Evolutionary conservation across 2,113 vertebrate species (phyloP).

Genomic region (Pseudolaguvia tuberculata): DNA sequence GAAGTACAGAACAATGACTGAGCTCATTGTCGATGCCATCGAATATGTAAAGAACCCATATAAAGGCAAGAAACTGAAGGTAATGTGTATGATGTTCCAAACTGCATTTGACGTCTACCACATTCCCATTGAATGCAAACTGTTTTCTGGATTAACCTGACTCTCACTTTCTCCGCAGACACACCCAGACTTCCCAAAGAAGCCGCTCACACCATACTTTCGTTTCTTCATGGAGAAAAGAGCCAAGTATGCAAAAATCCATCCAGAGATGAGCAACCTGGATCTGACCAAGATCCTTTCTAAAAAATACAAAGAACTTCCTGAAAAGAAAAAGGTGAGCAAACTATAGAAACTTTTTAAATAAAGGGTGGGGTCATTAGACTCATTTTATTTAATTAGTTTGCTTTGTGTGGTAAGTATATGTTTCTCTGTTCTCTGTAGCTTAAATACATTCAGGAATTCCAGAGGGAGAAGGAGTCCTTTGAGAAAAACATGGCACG

Average conservation of each 20-base stretch:
- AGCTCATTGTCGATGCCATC: conserved; percentile 69
- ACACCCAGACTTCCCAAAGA: conserved; percentile 76
- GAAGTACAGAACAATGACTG: conserved; percentile 74
- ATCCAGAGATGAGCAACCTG: conserved; percentile 77
- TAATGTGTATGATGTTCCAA: background rate
- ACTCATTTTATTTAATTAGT: background rate
- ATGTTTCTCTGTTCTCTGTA: conserved; percentile 40
- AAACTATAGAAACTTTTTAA: too few species aligned
- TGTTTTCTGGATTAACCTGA: background rate
- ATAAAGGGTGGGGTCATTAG: too few species aligned
- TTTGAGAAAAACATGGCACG: conserved; percentile 77
- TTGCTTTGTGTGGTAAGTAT: background rate
- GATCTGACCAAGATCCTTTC: conserved; percentile 77
- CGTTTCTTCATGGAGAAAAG: conserved; percentile 78
- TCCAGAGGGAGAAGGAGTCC: conserved; percentile 70
- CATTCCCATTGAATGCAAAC: background rate
- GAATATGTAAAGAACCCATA: conserved; percentile 76
- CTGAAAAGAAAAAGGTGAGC: conserved; percentile 72
- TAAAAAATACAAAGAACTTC: conserved; percentile 77
- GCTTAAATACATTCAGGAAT: conserved; percentile 76
- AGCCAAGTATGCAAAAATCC: conserved; percentile 77
- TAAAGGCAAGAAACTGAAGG: conserved; percentile 78
- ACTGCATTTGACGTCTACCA: too few species aligned
- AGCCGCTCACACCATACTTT: conserved; percentile 74
- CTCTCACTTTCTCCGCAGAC: conserved; percentile 55